phyloP scores from a whole-genome alignment of 2,797 vertebrate species.

The Masticophis lateralis region DNA sequence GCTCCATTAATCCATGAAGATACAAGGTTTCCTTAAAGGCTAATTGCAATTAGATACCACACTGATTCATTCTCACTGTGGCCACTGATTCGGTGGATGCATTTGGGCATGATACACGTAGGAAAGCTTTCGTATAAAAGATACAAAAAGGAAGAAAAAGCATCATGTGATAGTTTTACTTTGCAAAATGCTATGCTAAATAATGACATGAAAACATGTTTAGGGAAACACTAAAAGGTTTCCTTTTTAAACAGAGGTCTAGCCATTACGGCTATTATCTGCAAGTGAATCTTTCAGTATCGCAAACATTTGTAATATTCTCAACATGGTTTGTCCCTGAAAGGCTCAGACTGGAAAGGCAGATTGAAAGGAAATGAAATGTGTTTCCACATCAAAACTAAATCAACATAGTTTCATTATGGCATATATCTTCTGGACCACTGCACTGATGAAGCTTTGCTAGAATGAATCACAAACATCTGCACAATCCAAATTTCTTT shows the following conservation, averaged over 20 bases:
- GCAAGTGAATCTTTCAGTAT: neutral
- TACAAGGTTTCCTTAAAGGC: neutral
- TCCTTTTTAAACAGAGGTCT: neutral
- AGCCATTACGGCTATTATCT: neutral
- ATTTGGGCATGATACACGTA: neutral
- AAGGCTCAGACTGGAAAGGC: neutral
- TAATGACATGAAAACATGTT: neutral
- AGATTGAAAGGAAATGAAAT: neutral
- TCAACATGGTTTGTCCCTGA: neutral
- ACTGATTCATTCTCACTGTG: neutral
- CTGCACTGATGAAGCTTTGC: neutral
- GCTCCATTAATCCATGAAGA: neutral
- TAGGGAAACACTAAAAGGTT: neutral
- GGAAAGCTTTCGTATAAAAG: neutral
- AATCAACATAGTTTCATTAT: neutral
- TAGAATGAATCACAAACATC: neutral
- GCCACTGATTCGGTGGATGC: neutral
- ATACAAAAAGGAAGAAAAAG: neutral
- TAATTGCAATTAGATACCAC: neutral
- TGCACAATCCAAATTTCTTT: too few relatives aligned
- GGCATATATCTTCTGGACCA: neutral
- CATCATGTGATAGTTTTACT: neutral
- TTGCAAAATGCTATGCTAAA: neutral
- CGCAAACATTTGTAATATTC: neutral
- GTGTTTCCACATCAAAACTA: neutral